These are phyloP conservation scores for Drosophila infuscata DNA, from an alignment of 2,888 invertebrate species.

Conservation along the genomic window DNA sequence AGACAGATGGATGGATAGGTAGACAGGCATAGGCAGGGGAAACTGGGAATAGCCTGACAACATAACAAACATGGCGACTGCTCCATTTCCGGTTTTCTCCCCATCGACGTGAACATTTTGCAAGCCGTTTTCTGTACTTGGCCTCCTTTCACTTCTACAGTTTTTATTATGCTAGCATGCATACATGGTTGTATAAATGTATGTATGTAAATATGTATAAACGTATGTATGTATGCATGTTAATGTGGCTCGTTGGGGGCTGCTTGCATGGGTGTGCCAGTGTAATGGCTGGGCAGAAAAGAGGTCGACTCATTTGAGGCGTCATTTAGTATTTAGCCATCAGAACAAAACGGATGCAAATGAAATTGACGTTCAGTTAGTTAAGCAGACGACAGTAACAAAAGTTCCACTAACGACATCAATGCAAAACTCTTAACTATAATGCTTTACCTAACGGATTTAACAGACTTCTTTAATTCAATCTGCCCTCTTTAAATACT, in stretches of 20 bases:
- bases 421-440: neutral
- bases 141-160: slow-evolving; percentile 36
- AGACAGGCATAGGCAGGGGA: slow-evolving; percentile 4
- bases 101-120: slow-evolving; percentile 13
- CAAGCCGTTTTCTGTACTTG: slow-evolving; percentile 58
- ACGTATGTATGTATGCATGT: slow-evolving; percentile 13
- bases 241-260: neutral
- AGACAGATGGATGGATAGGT: neutral
- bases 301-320: slow-evolving; percentile 56
- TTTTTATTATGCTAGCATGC: slow-evolving; percentile 10
- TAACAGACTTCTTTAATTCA: neutral
- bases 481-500: neutral
- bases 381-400: slow-evolving; percentile 39
- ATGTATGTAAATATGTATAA: neutral
- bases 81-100: slow-evolving; percentile 66
- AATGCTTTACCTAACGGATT: neutral
- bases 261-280: slow-evolving; percentile 53
- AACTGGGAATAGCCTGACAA: slow-evolving; percentile 58
- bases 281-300: slow-evolving; percentile 56
- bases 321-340: slow-evolving; percentile 30
- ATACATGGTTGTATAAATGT: neutral
- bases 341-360: slow-evolving; percentile 47
- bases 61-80: slow-evolving; percentile 71
- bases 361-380: slow-evolving; percentile 47
- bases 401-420: neutral